phyloP scores from a whole-genome alignment of 1,140 invertebrate genomes.

The Cydia strobilella region DNA sequence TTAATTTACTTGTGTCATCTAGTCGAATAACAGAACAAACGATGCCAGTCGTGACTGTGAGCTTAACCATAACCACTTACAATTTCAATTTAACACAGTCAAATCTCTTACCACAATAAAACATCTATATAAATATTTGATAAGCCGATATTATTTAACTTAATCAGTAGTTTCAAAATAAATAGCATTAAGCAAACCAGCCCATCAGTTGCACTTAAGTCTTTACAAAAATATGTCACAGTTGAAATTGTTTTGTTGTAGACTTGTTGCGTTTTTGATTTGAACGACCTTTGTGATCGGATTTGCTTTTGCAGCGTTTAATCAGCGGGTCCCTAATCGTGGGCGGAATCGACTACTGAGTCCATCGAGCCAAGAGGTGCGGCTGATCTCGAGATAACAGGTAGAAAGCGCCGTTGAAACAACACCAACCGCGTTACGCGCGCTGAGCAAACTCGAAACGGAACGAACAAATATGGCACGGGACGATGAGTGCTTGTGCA shows the following conservation, averaged over 20 bases:
- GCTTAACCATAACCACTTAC: background rate
- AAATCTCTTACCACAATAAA: conserved; percentile 8
- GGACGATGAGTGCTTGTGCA: conserved; percentile 37
- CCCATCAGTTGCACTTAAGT: background rate
- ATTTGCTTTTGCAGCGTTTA: conserved; percentile 53
- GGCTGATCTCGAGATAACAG: conserved; percentile 68
- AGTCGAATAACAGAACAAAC: background rate
- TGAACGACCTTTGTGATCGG: conserved; percentile 46
- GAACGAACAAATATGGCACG: conserved; percentile 51
- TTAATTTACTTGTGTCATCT: background rate
- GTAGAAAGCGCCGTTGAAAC: conserved; percentile 71
- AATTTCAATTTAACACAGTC: background rate
- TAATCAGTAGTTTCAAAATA: background rate
- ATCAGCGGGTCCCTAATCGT: conserved; percentile 59
- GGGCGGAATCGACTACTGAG: conserved; percentile 54
- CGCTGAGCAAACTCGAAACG: conserved; percentile 58
- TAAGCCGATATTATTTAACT: background rate
- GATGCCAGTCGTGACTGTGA: background rate
- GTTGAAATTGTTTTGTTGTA: background rate
- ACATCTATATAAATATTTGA: background rate
- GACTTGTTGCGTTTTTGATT: background rate
- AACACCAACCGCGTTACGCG: conserved; percentile 71
- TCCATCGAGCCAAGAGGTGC: conserved; percentile 49
- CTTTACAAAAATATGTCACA: background rate
- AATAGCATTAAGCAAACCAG: background rate